Evolutionary conservation across 2,113 vertebrate genomes (phyloP).

Genomic region (Erythrolamprus reginae): DNA sequence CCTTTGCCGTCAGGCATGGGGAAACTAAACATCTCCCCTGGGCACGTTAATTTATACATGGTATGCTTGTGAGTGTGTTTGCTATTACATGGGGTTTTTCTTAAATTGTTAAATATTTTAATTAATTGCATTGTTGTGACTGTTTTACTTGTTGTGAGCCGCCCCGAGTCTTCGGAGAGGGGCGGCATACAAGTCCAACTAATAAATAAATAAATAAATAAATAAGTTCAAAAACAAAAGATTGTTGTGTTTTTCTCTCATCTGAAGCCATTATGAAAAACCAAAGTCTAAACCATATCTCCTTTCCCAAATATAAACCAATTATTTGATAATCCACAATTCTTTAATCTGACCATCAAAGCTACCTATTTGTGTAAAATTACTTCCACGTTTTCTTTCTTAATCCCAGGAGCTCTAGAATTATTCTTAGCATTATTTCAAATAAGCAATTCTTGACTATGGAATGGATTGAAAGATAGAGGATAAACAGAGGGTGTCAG

Average conservation of each 20-base stretch:
- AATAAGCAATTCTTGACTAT: neutral
- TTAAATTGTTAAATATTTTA: too few relatives aligned
- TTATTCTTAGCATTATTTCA: neutral
- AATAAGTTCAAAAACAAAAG: neutral
- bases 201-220: too few relatives aligned
- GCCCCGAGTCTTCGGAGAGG: too few relatives aligned
- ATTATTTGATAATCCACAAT: neutral
- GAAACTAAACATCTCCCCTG: too few relatives aligned
- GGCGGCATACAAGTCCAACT: too few relatives aligned
- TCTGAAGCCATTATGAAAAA: neutral
- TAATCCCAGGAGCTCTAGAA: neutral
- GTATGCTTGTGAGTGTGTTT: too few relatives aligned
- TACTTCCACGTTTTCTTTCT: neutral
- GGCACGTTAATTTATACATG: too few relatives aligned
- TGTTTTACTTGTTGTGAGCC: too few relatives aligned
- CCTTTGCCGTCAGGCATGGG: too few relatives aligned
- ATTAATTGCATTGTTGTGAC: too few relatives aligned
- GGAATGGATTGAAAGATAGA: neutral
- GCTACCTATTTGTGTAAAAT: neutral
- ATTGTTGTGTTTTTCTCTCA: neutral
- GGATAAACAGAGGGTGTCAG: neutral
- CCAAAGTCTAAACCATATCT: neutral
- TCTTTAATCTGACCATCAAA: neutral
- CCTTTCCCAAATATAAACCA: neutral
- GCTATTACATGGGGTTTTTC: too few relatives aligned